Percentiles rank a stretch among this genome's conserved stretches.
Evolutionary conservation across 23 tunicate genomes (phyloP).

Genomic region (Oikopleura dioica): DNA sequence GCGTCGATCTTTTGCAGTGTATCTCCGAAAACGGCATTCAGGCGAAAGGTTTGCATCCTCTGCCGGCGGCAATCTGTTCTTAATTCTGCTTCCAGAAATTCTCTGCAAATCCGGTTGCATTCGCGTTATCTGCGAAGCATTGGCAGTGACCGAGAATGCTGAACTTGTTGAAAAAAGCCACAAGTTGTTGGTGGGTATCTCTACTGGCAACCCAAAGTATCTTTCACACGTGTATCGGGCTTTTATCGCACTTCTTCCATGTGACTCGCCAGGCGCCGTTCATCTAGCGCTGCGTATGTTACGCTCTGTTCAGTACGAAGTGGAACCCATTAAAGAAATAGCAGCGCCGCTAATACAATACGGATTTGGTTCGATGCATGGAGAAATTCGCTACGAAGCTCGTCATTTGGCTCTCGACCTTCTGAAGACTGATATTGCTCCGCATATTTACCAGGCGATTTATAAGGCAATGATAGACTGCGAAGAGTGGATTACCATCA

Average conservation of each 20-base stretch:
- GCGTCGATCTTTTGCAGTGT: not conserved
- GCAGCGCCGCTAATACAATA: not conserved
- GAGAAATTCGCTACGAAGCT: conserved; percentile 4
- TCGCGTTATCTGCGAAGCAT: not conserved
- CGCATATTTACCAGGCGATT: not conserved
- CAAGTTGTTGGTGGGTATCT: not conserved
- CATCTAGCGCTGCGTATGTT: not conserved
- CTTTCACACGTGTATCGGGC: not conserved
- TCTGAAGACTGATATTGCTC: not conserved
- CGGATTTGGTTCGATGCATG: not conserved
- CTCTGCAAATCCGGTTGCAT: not conserved
- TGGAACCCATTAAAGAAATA: not conserved
- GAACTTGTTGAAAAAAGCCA: not conserved
- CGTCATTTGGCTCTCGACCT: not conserved
- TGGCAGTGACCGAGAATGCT: not conserved
- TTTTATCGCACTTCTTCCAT: not conserved
- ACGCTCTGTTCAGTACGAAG: not conserved
- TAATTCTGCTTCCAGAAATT: not conserved
- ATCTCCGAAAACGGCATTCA: not conserved
- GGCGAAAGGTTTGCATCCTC: not conserved
- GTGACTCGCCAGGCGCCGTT: not conserved
- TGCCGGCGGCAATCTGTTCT: not conserved
- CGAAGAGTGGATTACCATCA: not conserved
- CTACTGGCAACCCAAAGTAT: not conserved
- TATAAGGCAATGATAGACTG: not conserved